phyloP scores from a whole-genome alignment of 2,888 invertebrate species.

The Amaurobius ferox region DNA sequence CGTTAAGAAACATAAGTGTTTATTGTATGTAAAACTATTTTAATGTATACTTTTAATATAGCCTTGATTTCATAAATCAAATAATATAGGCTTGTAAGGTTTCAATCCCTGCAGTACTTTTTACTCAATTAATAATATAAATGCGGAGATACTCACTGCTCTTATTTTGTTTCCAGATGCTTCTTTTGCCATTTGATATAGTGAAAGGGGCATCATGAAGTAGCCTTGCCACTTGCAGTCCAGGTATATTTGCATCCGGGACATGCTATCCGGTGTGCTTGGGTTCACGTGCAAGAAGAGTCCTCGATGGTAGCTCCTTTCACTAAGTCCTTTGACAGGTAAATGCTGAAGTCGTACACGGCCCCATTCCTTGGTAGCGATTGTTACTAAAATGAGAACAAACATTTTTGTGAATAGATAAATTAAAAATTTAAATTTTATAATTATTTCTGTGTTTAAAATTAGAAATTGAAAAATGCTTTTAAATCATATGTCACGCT shows the following conservation, averaged over 20 bases:
- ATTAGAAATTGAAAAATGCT: too few species aligned
- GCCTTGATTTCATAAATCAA: too few species aligned
- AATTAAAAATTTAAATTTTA: too few species aligned
- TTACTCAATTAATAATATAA: too few species aligned
- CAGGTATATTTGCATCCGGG: conserved; percentile 62
- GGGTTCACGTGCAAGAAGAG: conserved; percentile 60
- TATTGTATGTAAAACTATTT: too few species aligned
- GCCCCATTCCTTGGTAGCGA: conserved; percentile 67
- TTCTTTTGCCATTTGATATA: conserved; percentile 64
- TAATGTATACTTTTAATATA: too few species aligned
- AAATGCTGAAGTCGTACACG: conserved; percentile 50
- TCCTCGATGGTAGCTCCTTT: conserved; percentile 54
- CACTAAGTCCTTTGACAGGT: conserved; percentile 56
- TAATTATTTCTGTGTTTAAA: too few species aligned
- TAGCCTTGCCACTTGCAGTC: conserved; percentile 68
- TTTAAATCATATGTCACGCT: too few species aligned
- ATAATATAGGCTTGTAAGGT: too few species aligned
- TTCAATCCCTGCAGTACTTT: too few species aligned
- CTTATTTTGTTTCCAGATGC: conserved; percentile 46
- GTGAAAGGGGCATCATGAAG: conserved; percentile 67
- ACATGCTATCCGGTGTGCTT: conserved; percentile 50
- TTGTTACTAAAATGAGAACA: conserved; percentile 47
- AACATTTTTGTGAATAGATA: too few species aligned
- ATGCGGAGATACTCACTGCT: conserved; percentile 36
- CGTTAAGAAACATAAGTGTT: too few species aligned